Evolutionary conservation across 2,113 vertebrate species (phyloP).

Genomic region (Ahaetulla prasina): DNA sequence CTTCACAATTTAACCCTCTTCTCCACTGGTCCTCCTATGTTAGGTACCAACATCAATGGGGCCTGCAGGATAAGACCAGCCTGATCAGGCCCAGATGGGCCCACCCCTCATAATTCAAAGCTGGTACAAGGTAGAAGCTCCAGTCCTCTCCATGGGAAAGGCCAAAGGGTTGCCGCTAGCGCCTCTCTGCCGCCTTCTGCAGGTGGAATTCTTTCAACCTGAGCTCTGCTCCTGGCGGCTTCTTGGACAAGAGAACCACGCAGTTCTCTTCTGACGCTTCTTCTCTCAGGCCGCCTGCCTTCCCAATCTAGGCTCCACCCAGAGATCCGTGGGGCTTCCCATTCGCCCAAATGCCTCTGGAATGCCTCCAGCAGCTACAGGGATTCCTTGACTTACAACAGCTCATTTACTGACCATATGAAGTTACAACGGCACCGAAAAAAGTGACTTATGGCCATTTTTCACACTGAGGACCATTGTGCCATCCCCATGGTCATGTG

Average conservation of each 20-base stretch:
- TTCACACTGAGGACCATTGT: not conserved
- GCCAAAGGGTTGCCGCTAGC: too few species aligned
- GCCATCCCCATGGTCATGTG: too few species aligned
- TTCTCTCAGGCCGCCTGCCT: not conserved
- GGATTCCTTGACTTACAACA: not conserved
- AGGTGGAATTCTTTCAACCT: not conserved
- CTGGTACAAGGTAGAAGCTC: too few species aligned
- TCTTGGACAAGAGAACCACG: not conserved
- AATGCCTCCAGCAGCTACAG: not conserved
- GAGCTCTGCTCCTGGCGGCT: not conserved
- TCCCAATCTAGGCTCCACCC: not conserved
- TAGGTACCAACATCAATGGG: not conserved
- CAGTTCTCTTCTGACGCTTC: not conserved
- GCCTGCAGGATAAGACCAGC: not conserved
- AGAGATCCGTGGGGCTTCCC: not conserved
- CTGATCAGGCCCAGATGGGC: not conserved
- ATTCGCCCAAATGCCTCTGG: not conserved
- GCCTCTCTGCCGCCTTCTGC: not conserved
- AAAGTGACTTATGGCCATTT: not conserved
- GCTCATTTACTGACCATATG: accelerated
- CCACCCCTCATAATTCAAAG: not conserved
- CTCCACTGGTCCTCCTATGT: not conserved
- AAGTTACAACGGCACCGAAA: not conserved
- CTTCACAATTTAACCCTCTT: not conserved
- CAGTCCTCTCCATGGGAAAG: not conserved